A percentile compares a stretch with the other conserved stretches of the same genome.
Conservation (phyloP, 2,888 invertebrate species). For the Drosophila rubida region DNA sequence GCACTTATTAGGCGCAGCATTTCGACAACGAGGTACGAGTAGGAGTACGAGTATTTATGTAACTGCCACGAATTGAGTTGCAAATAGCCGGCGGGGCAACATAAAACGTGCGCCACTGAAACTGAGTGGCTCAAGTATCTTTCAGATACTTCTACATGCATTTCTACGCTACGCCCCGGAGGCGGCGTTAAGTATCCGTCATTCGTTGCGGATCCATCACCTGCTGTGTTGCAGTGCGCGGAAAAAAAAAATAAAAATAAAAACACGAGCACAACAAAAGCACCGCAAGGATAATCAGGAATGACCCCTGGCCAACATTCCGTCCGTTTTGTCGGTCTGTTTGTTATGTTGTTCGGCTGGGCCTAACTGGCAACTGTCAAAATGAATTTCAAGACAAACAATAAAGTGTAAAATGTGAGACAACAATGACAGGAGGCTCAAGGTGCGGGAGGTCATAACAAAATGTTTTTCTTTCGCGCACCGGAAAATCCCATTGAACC, state of each 20-base stretch:
- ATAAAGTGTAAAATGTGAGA: slow-evolving; percentile 53
- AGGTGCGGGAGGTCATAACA: slow-evolving; percentile 40
- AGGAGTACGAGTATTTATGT: slow-evolving; percentile 65
- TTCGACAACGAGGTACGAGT: slow-evolving; percentile 24
- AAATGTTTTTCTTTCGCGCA: slow-evolving; percentile 48
- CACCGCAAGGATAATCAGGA: slow-evolving; percentile 73
- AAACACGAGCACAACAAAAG: slow-evolving; percentile 58
- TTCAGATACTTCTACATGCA: slow-evolving; percentile 42
- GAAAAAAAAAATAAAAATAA: slow-evolving; percentile 6
- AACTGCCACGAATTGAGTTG: slow-evolving; percentile 78
- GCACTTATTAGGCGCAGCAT: slow-evolving; percentile 67
- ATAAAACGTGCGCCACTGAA: slow-evolving; percentile 76
- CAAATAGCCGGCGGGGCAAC: slow-evolving; percentile 71
- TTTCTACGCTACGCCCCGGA: slow-evolving; percentile 2
- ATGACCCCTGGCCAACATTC: slow-evolving; percentile 31
- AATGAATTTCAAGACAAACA: slow-evolving; percentile 58
- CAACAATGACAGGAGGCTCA: slow-evolving; percentile 34
- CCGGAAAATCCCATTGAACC: slow-evolving; percentile 65
- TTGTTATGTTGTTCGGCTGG: slow-evolving; percentile 1
- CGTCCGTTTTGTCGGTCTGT: background rate
- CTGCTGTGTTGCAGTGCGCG: slow-evolving; percentile 41
- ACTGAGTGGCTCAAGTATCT: slow-evolving; percentile 38
- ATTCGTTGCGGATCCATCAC: slow-evolving; percentile 63
- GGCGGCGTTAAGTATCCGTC: slow-evolving; percentile 70
- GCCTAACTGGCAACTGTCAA: slow-evolving; percentile 66